Percentiles rank a stretch among this genome's conserved stretches.
Conservation (phyloP, 1,140 invertebrate species). For the Carposina sasakii region DNA sequence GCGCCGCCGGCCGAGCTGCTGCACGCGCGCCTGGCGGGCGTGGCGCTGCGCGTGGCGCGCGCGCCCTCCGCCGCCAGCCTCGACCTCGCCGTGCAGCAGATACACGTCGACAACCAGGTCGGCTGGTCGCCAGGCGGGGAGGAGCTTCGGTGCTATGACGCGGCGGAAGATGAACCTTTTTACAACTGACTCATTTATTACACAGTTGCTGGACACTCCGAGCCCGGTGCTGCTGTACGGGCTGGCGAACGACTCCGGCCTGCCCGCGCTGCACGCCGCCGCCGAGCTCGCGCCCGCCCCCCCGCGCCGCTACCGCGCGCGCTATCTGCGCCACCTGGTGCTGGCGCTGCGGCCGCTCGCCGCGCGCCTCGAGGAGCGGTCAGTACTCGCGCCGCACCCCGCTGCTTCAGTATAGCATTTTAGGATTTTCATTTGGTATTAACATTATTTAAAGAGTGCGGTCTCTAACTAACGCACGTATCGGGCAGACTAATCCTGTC, state of each 20-base stretch:
- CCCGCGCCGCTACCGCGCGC: conserved; percentile 44
- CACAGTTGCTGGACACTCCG: conserved; percentile 83
- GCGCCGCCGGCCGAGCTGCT: conserved; percentile 88
- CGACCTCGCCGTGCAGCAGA: conserved; percentile 79
- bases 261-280: conserved; percentile 78
- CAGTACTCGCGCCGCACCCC: background rate
- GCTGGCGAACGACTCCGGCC: conserved; percentile 58
- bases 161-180: too few species aligned
- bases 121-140: too few species aligned
- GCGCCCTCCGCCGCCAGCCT: conserved; percentile 78
- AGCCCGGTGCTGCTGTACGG: conserved; percentile 89
- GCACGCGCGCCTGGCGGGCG: conserved; percentile 83
- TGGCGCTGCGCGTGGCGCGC: conserved; percentile 78
- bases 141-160: too few species aligned
- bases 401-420: too few species aligned
- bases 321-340: conserved; percentile 82
- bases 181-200: too few species aligned
- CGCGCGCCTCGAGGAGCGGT: conserved; percentile 80
- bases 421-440: too few species aligned
- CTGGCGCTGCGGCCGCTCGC: conserved; percentile 88
- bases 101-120: conserved; percentile 93
- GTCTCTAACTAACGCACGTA: too few species aligned
- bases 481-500: conserved; percentile 89
- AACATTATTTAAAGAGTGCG: too few species aligned
- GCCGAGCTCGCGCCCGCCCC: conserved; percentile 79